Evolutionary conservation across 2,888 invertebrate species (phyloP), one percentile per base, ranked within the genome.

Genomic region (Venusia cambrica): DNA sequence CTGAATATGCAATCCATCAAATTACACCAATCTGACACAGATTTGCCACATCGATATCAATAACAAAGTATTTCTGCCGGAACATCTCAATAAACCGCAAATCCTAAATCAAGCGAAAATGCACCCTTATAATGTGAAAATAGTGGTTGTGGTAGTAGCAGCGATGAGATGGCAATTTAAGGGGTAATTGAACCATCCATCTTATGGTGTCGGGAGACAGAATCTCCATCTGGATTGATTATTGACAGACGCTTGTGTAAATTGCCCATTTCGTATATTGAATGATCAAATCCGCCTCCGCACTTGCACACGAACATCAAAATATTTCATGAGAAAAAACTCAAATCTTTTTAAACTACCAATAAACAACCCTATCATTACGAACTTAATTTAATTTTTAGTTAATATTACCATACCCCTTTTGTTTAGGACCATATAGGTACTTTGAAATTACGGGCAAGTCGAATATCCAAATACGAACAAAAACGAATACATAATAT

Each of bases 131-230:
- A 0, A 11, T 0, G 9, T 13, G 7, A n/a, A 7, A n/a, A 45
- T 51, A 57, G 37, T 33, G 41, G 27, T 22, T 22, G 41, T 21
- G 32, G 36, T 35, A 25, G 31, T 38, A 14, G 46, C 17, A 42
- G 20, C 41, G 28, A 48, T 42, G 41, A 38, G 25, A 38, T 47
- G 38, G 47, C 42, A 39, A 48, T 48, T 49, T 48, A 46, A 50
- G 45, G 48, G 52, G 60, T 66, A 67, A 66, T 67, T 64, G 67
- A 63, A 50, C 54, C 61, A 67, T 69, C 67, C 55, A 67, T 69
- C 66, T 67, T 57, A 53, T 57, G 56, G 54, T 60, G 62, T 48
- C 54, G 44, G 45, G 44, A 49, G 51, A 54, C 45, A 48, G 45
- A 41, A 51, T 48, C 38, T 43, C 43, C 40, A 43, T 45, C 34